Base-by-base conservation (phyloP, 2,888 invertebrate species). In the Sinohyriopsis cumingii region DNA sequence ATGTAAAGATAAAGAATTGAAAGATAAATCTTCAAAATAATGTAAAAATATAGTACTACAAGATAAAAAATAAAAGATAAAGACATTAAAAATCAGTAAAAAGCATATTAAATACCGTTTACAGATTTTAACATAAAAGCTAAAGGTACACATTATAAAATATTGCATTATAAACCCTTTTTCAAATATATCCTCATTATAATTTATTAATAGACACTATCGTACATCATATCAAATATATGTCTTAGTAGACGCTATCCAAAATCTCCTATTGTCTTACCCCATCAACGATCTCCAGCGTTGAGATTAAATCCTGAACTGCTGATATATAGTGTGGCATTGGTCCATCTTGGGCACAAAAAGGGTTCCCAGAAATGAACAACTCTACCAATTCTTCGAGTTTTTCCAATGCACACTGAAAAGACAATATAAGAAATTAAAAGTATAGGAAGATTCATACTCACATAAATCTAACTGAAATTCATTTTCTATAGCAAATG, bases 251-350 rank as follows among this genome's bases (percentile, higher is more conserved):
- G 33, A 20, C 28, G 18, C 22, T 7, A 9, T 56, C 54, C n/a
- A 55, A 22, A 18, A 53, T 18, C 22, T 24, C 24, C 3, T 65
- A n/a, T 6, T 59, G 62, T 12, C 80, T 72, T 75, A 85, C 86
- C 75, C 87, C 86, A 76, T 87, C 86, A 24, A 87, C 73, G 25
- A 87, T 81, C 68, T 86, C 84, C 15, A 87, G 74, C 15, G 73
- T 65, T 19, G 85, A 83, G 55, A 87, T 64, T 0, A 77, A 75
- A 25, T 70, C 59, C 28, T 80, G 78, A 57, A 86, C 79, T 20
- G 82, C 81, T 2, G 77, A 66, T 73, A 79, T 78, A 68, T 84
- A 84, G 55, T 81, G 74, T 1, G 83, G 77, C 72, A 82, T 81
- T 24, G 78, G 75, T 22, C 82, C 84, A 65, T 79, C 82, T 22